Base-by-base conservation (phyloP, 2,888 invertebrate species). In the Augiades crinisus region DNA sequence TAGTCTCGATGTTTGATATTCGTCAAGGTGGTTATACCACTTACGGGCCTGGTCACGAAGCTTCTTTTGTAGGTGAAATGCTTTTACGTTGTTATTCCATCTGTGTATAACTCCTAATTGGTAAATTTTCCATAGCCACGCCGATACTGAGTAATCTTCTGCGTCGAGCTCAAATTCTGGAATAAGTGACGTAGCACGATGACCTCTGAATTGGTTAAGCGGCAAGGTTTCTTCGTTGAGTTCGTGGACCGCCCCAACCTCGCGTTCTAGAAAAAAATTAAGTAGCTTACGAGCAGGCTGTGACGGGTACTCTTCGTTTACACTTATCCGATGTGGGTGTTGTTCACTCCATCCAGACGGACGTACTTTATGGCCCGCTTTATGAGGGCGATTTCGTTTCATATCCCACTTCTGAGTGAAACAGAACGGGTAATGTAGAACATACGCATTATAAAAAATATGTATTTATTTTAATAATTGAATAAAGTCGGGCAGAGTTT, bases 1-100 rank as follows among this genome's bases (percentile, higher is more conserved):
- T 60, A 65, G 17, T 70, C 67, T 0, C 60, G 56, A 38, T 63
- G 58, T 19, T 38, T 56, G 30, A 24, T 64, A 62, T 5, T 59
- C 56, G 3, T 63, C 62, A 0, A 63, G 47, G 1, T 62, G 36
- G 10, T 63, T 62, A 12, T 40, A 40, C 40, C 62, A 64, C 30
- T 53, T 55, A 0, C 55, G 31, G 0, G 61, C 62, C 40, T 60
- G 61, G 2, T 62, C 63, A n/a, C 54, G 30, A 2, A 64, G 16
- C 16, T 57, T 61, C 5, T 54, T 58, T 54, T 64, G 58, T 1
- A 61, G 27, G 10, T 58, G 14, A n/a, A 61, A 61, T 0, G 60
- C 24, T 7, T 61, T 61, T 6, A 47, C 51, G 17, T 45, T 36
- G 5, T 36, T 17, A 5, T n/a, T 5, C 36, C 36, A 62, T 6